Evolutionary conservation across 2,888 invertebrate species (phyloP).

Genomic region (Leptinotarsa rubiginosa): DNA sequence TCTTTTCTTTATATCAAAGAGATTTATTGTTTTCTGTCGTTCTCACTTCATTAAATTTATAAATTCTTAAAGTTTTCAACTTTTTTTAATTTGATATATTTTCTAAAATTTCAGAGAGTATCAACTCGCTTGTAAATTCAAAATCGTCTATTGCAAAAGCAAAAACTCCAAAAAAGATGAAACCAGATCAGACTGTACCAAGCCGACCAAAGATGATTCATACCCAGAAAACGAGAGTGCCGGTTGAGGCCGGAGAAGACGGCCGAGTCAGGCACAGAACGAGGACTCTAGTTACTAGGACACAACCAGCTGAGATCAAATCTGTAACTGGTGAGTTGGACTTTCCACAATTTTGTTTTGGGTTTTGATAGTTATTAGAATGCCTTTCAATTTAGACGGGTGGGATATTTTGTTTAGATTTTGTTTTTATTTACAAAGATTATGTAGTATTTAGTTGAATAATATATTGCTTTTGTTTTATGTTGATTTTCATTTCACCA

Average conservation of each 20-base stretch:
- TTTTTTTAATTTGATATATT: not conserved
- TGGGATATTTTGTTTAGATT: constrained; percentile 15
- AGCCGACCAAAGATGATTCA: constrained; percentile 82
- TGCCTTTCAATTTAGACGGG: constrained; percentile 9
- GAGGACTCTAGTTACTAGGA: constrained; percentile 70
- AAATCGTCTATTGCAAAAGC: constrained; percentile 55
- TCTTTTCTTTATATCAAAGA: not conserved
- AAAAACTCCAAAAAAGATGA: constrained; percentile 54
- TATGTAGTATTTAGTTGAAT: not conserved
- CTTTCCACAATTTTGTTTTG: not conserved
- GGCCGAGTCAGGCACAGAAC: constrained; percentile 70
- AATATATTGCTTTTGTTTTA: not conserved
- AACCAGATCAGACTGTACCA: constrained; percentile 61
- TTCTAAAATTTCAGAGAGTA: constrained; percentile 59
- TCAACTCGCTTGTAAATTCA: constrained; percentile 67
- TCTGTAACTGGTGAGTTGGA: constrained; percentile 59
- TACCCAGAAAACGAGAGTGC: constrained; percentile 74
- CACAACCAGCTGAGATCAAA: constrained; percentile 67
- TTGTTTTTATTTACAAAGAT: not conserved
- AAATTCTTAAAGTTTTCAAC: no score
- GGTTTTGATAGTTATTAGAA: no score
- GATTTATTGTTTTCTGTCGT: not conserved
- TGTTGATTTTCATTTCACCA: constrained; percentile 5
- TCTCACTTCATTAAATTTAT: no score
- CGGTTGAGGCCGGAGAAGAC: constrained; percentile 68